Evolutionary conservation across 2,888 invertebrate genomes (phyloP), one percentile per base, ranked within the genome.

Genomic region (Eledone cirrhosa): DNA sequence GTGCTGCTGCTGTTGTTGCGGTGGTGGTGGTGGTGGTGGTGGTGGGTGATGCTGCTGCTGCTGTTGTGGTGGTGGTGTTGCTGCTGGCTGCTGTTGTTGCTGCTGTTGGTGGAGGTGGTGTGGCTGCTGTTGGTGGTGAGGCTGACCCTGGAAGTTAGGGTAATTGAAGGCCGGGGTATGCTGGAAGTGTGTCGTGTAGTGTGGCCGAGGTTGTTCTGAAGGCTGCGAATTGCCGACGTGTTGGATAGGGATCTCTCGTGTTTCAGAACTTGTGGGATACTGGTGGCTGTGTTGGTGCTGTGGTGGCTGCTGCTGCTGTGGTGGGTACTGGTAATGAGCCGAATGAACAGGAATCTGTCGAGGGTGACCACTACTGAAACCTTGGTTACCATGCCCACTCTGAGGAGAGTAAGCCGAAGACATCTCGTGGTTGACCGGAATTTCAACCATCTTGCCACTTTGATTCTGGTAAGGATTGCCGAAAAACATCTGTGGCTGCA

Each of bases 191-290:
- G 65, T 48, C 13, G 48, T 29, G 22, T 67, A 29, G 24, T 78
- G 69, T 19, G 59, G 67, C 16, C 78, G 79, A 53, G 78, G 78
- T 27, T 78, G 41, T 24, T 69, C 75, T 27, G 19, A 27, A 5
- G 41, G 41, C 11, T 41, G 41, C 11, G 41, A 41, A 41, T 41
- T 41, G 0, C 67, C 48, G 19, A 83, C 69, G 78, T 86, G 86
- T 47, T 85, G 86, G 11, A 88, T 85, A 53, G 87, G 87, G 72
- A 88, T 88, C 81, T 86, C 86, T 69, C 69, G 24, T 1, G 69
- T 31, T 33, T 29, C 31, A 69, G 69, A 29, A 29, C n/a, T 59
- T 13, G 47, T n/a, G 24, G 69, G 78, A 24, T 63, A 48, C 63
- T 78, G 80, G 19, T 59, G 53, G 41, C 74, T 48, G 27, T 59